Base-by-base conservation (phyloP, 2,113 vertebrate species). In the Fulica atra region DNA sequence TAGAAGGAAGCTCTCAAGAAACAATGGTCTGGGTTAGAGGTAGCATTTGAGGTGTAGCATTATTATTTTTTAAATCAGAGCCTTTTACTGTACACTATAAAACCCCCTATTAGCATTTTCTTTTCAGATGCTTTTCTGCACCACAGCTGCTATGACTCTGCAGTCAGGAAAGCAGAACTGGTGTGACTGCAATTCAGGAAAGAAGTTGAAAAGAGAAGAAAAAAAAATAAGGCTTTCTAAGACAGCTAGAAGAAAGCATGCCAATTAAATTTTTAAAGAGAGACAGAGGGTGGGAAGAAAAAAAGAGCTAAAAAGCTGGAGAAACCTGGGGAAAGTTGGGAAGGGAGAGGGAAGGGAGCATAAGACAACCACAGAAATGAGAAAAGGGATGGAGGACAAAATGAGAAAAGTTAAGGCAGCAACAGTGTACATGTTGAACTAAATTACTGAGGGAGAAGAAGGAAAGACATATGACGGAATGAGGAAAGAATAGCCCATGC, bases 131-230 rank as follows among this genome's bases (percentile, higher is more conserved):
- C 84, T 95, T 79, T 96, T 94, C 93, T 93, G 78, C 88, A 95
- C 88, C 95, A 96, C 94, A 97, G 97, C 96, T 97, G 96, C 97
- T 95, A 57, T 89, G 92, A 97, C 93, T 96, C 93, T 96, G 93
- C 93, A 97, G 95, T 97, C 89, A 97, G 96, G 94, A 97, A 95
- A 97, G 96, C 91, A 96, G 95, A 92, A 94, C 77, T 96, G 66
- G 92, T 97, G 94, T 89, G 88, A 95, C 93, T 95, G 85, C 85
- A 96, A 95, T 97, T 96, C 89, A 96, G 89, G 88, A 92, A 96
- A 95, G 86, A 79, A 93, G 87, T 60, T 97, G 96, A 97, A 96
- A 97, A 95, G 93, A 87, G 65, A 65, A 79, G 21, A 83, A 86
- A 93, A 71, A 87, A 95, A 95, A 86, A 88, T 72, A 86, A 94